Percentiles rank a stretch among this genome's conserved stretches.
These are phyloP conservation scores for Amiota minor DNA, from an alignment of 2,888 invertebrate species.

Conservation along the genomic window DNA sequence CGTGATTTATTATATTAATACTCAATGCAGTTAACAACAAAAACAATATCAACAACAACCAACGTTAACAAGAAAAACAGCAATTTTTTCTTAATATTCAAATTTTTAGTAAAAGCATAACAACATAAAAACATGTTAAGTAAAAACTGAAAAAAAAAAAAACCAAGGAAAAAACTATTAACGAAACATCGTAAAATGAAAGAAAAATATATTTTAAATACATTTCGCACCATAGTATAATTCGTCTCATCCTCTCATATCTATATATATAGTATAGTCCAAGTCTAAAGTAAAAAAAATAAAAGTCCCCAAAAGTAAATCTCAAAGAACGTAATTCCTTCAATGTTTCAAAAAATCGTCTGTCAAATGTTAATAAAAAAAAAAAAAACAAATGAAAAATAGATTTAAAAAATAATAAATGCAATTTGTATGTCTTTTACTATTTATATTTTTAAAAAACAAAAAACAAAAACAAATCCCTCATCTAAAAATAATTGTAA, in stretches of 20 bases:
- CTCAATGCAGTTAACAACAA: constrained; percentile 55
- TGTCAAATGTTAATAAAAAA: constrained; percentile 16
- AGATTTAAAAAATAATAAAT: constrained; percentile 14
- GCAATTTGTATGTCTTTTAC: constrained; percentile 28
- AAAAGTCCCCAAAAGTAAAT: neutral
- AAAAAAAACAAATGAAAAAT: constrained; percentile 11
- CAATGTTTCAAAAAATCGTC: constrained; percentile 22
- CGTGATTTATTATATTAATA: constrained; percentile 70
- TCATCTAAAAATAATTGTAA: neutral
- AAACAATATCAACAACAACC: neutral
- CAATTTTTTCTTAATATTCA: too few relatives aligned
- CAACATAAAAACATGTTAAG: too few relatives aligned
- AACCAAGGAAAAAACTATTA: constrained; percentile 2
- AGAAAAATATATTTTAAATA: neutral
- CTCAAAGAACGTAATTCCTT: neutral
- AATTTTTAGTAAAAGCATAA: too few relatives aligned
- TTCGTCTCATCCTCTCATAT: too few relatives aligned
- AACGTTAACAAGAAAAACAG: too few relatives aligned
- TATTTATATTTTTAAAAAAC: constrained; percentile 13
- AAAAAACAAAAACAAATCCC: constrained; percentile 3
- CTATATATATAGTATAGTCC: too few relatives aligned
- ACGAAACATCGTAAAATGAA: constrained; percentile 1
- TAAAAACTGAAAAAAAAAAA: constrained; percentile 13
- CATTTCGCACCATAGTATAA: too few relatives aligned
- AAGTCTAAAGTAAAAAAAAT: constrained; percentile 14